A percentile compares a stretch with the other conserved stretches of the same genome.
These are phyloP conservation scores for Serilophus lunatus DNA, from an alignment of 2,113 vertebrate genomes.

Conservation along the genomic window DNA sequence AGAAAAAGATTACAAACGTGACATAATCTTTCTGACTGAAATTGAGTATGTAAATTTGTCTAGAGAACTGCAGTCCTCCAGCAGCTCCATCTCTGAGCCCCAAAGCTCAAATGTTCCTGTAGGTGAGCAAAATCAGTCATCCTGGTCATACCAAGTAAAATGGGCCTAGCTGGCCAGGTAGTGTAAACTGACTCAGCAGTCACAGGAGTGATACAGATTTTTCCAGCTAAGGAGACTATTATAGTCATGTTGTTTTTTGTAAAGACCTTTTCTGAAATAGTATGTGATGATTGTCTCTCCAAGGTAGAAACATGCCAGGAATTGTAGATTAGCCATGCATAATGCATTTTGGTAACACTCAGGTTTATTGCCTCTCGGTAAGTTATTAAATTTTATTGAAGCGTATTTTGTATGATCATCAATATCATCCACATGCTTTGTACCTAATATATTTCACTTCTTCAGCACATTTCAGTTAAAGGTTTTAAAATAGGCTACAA, in stretches of 20 bases:
- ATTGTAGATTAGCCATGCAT: not conserved
- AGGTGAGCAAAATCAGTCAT: not conserved
- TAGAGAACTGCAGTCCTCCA: not conserved
- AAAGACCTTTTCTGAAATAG: slow-evolving; percentile 3
- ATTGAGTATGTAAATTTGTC: not conserved
- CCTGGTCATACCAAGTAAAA: not conserved
- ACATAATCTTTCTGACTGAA: slow-evolving; percentile 18
- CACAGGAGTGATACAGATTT: not conserved
- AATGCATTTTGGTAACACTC: not conserved
- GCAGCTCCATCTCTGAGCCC: not conserved
- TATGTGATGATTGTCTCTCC: not conserved
- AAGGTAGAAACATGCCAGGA: not conserved
- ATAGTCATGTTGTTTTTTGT: not conserved
- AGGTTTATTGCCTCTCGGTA: slow-evolving; percentile 22
- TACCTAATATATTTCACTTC: not conserved
- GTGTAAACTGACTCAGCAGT: not conserved
- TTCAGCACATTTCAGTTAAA: not conserved
- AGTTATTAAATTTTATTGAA: slow-evolving; percentile 44
- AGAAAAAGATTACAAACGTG: not conserved
- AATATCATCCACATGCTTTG: not conserved
- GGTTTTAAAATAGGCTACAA: not conserved
- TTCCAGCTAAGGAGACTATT: not conserved
- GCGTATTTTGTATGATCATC: slow-evolving; percentile 14
- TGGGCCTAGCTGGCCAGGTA: not conserved
- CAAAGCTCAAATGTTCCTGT: not conserved